Evolutionary conservation across 2,888 invertebrate genomes (phyloP).

Genomic region (Zygothrica quintamaculata): DNA sequence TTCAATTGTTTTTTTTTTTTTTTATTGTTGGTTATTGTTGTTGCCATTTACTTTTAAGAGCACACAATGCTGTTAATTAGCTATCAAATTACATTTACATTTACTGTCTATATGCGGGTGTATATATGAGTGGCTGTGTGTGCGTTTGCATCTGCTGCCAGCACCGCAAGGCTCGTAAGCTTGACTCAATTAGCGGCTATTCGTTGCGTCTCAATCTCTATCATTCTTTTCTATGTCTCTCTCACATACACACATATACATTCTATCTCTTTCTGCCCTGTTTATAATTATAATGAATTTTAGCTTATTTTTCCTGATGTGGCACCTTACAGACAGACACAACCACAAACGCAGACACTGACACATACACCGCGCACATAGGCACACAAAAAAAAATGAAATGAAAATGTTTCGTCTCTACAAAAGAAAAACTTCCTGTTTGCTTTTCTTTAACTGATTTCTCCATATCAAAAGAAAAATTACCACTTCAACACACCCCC

Average conservation of each 20-base stretch:
- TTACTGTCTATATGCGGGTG: slow-evolving; percentile 8
- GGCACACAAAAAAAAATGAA: neutral
- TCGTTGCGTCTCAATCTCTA: slow-evolving; percentile 3
- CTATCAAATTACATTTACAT: slow-evolving; percentile 50
- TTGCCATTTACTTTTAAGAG: neutral
- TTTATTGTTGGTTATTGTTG: slow-evolving; percentile 5
- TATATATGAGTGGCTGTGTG: slow-evolving; percentile 8
- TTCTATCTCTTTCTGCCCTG: slow-evolving; percentile 3
- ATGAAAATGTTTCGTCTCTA: slow-evolving; percentile 10
- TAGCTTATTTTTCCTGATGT: slow-evolving; percentile 45
- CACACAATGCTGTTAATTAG: slow-evolving; percentile 54
- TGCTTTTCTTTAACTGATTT: neutral
- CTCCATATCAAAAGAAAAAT: slow-evolving; percentile 16
- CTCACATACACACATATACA: no score
- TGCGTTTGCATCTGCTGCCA: slow-evolving; percentile 20
- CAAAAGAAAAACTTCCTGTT: slow-evolving; percentile 18
- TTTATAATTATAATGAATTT: slow-evolving; percentile 15
- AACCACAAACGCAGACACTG: no score
- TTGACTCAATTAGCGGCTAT: slow-evolving; percentile 42
- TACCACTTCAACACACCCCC: neutral
- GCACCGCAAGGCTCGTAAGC: slow-evolving; percentile 31
- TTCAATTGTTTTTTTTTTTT: neutral
- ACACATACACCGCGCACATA: neutral
- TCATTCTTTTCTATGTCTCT: no score
- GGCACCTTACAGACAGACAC: slow-evolving; percentile 27